Evolutionary conservation across 1,140 invertebrate species (phyloP).

Genomic region (Tetranychus urticae): DNA sequence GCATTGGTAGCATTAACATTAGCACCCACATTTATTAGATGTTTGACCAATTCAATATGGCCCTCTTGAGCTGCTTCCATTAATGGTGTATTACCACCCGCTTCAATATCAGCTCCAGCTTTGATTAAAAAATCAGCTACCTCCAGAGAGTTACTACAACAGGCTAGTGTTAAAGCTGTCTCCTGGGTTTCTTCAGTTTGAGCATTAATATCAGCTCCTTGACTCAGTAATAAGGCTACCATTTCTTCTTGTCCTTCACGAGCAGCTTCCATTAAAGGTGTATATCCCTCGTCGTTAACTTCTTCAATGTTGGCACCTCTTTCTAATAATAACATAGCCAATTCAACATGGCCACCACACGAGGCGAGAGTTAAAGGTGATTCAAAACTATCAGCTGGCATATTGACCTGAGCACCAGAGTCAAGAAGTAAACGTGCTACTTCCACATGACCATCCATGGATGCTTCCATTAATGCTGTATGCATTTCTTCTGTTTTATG

Average conservation of each 20-base stretch:
- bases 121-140: slow-evolving; percentile 91
- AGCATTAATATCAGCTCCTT: slow-evolving; percentile 88
- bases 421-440: slow-evolving; percentile 74
- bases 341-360: slow-evolving; percentile 89
- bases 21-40: slow-evolving; percentile 53
- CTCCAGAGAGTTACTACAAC: slow-evolving; percentile 87
- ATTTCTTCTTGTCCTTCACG: slow-evolving; percentile 95
- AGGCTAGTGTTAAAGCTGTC: slow-evolving; percentile 83
- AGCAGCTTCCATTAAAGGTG: slow-evolving; percentile 94
- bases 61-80: slow-evolving; percentile 97
- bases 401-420: slow-evolving; percentile 93
- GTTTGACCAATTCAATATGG: slow-evolving; percentile 68
- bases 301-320: slow-evolving; percentile 95
- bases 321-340: slow-evolving; percentile 81
- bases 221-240: slow-evolving; percentile 72
- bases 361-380: slow-evolving; percentile 90
- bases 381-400: slow-evolving; percentile 98
- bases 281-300: slow-evolving; percentile 95
- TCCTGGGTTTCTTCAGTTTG: slow-evolving; percentile 96
- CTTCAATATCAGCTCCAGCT: slow-evolving; percentile 77
- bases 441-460: slow-evolving; percentile 97
- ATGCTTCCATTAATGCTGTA: slow-evolving; percentile 96
- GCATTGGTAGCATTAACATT: slow-evolving; percentile 81
- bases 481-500: slow-evolving; percentile 99
- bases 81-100: slow-evolving; percentile 84